phyloP scores from a whole-genome alignment of 2,113 vertebrate species.

The Morone saxatilis region DNA sequence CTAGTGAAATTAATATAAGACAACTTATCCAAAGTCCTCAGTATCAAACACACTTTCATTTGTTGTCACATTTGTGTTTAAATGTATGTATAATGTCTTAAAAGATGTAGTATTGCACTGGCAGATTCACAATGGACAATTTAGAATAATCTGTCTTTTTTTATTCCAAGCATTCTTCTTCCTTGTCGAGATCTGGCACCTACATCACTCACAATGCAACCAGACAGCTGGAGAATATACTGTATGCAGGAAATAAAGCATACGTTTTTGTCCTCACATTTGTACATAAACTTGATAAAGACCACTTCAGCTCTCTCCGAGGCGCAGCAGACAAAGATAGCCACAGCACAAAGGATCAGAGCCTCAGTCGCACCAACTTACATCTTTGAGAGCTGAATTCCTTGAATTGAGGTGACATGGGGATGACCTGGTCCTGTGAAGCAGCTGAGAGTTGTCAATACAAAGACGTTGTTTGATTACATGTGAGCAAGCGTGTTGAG shows the following conservation, averaged over 20 bases:
- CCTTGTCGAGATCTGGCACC: neutral
- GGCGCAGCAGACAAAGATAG: neutral
- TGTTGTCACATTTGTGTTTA: constrained; percentile 7
- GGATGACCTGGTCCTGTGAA: neutral
- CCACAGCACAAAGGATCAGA: neutral
- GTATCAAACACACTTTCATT: neutral
- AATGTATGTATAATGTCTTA: neutral
- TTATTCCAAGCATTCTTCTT: neutral
- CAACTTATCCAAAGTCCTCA: neutral
- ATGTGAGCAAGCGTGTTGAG: constrained; percentile 15
- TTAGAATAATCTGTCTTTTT: neutral
- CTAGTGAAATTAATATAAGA: constrained; percentile 7
- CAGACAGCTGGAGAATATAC: neutral
- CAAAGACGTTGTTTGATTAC: constrained; percentile 37
- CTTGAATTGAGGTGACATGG: constrained; percentile 6
- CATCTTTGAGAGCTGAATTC: constrained; percentile 2
- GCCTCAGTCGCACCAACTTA: neutral
- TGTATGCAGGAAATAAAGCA: neutral
- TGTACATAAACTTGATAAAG: neutral
- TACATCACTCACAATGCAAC: constrained; percentile 12
- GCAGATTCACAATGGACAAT: neutral
- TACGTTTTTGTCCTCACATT: no score
- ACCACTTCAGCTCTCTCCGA: neutral
- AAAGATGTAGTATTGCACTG: neutral
- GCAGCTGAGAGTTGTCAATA: neutral